Evolutionary conservation across 2,113 vertebrate genomes (phyloP).

Genomic region (Grantiella picta): DNA sequence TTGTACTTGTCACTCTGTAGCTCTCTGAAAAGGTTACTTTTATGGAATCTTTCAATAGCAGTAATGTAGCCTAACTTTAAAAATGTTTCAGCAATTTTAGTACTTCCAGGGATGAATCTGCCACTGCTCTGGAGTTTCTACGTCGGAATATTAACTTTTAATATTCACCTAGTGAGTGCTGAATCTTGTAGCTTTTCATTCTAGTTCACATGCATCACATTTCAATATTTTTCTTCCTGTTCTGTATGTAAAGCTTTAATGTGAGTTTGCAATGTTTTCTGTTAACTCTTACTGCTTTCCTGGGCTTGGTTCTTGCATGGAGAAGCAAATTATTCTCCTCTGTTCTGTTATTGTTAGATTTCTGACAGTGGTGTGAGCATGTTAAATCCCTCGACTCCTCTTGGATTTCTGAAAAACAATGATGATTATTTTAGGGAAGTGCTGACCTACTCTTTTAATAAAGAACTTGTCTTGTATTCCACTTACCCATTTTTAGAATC

Average conservation of each 20-base stretch:
- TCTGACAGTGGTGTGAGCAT: background rate
- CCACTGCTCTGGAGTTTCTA: background rate
- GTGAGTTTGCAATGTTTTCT: background rate
- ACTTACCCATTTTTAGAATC: constrained; percentile 41
- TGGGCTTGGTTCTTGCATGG: background rate
- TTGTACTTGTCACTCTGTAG: background rate
- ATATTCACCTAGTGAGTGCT: background rate
- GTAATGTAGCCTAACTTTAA: background rate
- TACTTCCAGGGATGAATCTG: background rate
- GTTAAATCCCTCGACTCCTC: background rate
- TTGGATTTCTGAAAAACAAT: constrained; percentile 39
- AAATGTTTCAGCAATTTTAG: background rate
- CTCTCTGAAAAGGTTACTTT: background rate
- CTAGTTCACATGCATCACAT: background rate
- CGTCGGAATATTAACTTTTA: background rate
- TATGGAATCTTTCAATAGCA: background rate
- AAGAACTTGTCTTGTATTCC: constrained; percentile 20
- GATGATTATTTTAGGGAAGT: constrained; percentile 19
- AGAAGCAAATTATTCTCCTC: background rate
- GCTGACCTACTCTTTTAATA: background rate
- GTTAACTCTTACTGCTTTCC: background rate
- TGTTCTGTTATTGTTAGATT: background rate
- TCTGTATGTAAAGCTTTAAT: background rate
- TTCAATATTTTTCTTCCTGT: background rate
- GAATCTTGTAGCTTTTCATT: background rate